Conservation (phyloP, 2,113 vertebrate species). For the Electrona antarctica region DNA sequence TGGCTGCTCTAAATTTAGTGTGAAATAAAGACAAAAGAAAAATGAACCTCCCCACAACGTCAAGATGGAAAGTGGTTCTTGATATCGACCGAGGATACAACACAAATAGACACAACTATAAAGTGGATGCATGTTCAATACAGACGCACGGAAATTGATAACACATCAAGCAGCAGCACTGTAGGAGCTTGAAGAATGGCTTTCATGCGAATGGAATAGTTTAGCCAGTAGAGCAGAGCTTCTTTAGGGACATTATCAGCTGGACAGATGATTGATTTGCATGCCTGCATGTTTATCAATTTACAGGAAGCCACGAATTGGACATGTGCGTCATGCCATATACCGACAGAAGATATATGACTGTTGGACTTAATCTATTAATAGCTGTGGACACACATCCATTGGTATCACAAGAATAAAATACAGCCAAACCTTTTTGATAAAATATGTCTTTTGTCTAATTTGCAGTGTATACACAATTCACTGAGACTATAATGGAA, state of each 20-base stretch:
- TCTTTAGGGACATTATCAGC: constrained; percentile 34
- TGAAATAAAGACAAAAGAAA: no score
- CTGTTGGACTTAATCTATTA: constrained; percentile 32
- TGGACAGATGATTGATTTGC: constrained; percentile 40
- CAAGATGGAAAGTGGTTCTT: no score
- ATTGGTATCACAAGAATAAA: neutral
- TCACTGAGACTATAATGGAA: no score
- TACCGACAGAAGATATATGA: constrained; percentile 36
- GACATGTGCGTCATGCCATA: constrained; percentile 13
- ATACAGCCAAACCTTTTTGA: no score
- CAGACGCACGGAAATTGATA: neutral
- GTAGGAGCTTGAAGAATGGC: neutral
- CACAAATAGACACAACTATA: no score
- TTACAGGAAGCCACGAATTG: constrained; percentile 38
- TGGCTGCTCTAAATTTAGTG: no score
- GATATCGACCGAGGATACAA: no score
- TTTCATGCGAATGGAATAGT: constrained; percentile 39
- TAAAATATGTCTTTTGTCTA: no score
- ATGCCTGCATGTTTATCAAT: constrained; percentile 34
- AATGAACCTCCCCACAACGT: no score
- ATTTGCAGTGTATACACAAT: no score
- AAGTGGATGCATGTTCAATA: neutral
- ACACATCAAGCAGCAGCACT: neutral
- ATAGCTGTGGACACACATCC: constrained; percentile 19
- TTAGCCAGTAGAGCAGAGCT: neutral